These are phyloP conservation scores for Chrysotoxum bicinctum DNA, from an alignment of 2,888 invertebrate genomes.

Conservation along the genomic window DNA sequence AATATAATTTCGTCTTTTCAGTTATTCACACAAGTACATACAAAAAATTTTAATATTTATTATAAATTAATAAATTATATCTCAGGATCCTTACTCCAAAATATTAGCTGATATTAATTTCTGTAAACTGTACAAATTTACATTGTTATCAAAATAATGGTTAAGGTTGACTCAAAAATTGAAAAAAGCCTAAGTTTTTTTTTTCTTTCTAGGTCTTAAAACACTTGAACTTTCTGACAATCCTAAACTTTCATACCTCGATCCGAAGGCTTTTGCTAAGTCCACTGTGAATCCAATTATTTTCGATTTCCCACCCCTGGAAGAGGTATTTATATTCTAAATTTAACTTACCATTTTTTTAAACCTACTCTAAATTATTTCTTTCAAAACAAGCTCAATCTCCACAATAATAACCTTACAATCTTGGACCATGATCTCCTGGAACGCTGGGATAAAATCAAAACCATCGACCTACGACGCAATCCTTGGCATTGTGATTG, in stretches of 20 bases:
- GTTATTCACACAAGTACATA: too few species aligned
- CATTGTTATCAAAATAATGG: too few species aligned
- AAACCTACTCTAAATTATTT: not conserved
- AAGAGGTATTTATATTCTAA: slow-evolving; percentile 82
- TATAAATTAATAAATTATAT: too few species aligned
- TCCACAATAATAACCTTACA: slow-evolving; percentile 86
- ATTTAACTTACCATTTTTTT: not conserved
- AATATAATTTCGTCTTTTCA: too few species aligned
- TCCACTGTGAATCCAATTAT: slow-evolving; percentile 82
- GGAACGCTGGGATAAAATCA: slow-evolving; percentile 87
- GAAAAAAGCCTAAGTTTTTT: too few species aligned
- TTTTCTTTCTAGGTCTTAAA: slow-evolving; percentile 80
- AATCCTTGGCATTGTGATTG: slow-evolving; percentile 92
- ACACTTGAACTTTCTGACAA: slow-evolving; percentile 86
- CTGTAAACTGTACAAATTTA: too few species aligned
- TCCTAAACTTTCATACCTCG: slow-evolving; percentile 84
- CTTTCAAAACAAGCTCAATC: slow-evolving; percentile 84
- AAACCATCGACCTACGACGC: slow-evolving; percentile 85
- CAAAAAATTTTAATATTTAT: too few species aligned
- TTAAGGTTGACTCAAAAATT: too few species aligned
- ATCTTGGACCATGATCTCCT: slow-evolving; percentile 83
- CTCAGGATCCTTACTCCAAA: too few species aligned
- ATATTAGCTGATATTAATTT: too few species aligned
- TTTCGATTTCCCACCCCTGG: slow-evolving; percentile 86
- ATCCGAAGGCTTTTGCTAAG: slow-evolving; percentile 84